A percentile compares a stretch with the other conserved stretches of the same genome.
phyloP scores from a whole-genome alignment of 2,113 vertebrate species.

The Turnix velox region DNA sequence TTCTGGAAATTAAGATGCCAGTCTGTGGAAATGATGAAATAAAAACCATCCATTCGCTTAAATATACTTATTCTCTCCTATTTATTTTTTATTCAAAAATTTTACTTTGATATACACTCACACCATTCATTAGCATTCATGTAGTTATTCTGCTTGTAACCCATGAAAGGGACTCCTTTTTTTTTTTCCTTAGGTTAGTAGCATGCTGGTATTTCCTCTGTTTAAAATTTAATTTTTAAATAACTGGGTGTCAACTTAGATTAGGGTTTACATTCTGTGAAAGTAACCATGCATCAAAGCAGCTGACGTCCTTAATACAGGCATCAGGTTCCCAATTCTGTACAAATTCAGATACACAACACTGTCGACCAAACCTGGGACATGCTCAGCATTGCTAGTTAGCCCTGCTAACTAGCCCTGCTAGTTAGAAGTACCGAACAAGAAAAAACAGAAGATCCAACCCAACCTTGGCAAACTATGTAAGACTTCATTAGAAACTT shows the following conservation, averaged over 20 bases:
- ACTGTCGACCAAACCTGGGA: not conserved
- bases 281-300: not conserved
- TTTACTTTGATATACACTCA: not conserved
- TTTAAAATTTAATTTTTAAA: not conserved
- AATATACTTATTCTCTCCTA: not conserved
- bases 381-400: not conserved
- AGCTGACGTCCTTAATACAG: not conserved
- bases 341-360: not conserved
- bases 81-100: not conserved
- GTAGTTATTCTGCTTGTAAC: not conserved
- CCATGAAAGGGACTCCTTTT: not conserved
- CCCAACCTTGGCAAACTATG: not conserved
- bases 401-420: not conserved
- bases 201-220: not conserved
- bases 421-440: not conserved
- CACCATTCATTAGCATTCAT: not conserved
- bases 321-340: not conserved
- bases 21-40: not conserved
- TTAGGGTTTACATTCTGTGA: not conserved
- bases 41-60: not conserved
- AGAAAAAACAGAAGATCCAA: not conserved
- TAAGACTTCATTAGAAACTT: not conserved
- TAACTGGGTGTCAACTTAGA: not conserved
- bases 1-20: not conserved
- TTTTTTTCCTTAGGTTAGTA: not conserved